These are phyloP conservation scores for Chloroclystis v-ata DNA, from an alignment of 2,888 invertebrate genomes.

Conservation along the genomic window DNA sequence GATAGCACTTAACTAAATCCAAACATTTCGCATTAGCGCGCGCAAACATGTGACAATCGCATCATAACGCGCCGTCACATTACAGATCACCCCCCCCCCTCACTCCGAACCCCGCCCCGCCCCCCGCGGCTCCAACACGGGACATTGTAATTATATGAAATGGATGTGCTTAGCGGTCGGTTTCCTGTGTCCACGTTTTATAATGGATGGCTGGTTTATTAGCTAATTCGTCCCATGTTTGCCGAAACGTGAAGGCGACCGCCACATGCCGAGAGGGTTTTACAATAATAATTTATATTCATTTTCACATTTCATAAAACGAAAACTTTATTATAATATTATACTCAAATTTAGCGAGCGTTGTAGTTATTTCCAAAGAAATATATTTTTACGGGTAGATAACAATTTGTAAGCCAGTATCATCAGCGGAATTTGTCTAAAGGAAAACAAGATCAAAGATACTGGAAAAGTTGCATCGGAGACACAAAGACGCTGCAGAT, in stretches of 20 bases:
- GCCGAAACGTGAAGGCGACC: neutral
- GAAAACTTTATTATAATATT: too few relatives aligned
- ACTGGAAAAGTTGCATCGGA: constrained; percentile 11
- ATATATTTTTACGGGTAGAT: too few relatives aligned
- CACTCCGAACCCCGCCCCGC: neutral
- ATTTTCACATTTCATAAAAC: neutral
- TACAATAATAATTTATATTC: neutral
- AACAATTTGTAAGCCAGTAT: too few relatives aligned
- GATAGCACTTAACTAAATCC: neutral
- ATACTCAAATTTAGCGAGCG: too few relatives aligned
- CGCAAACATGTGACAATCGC: neutral
- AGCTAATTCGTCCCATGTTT: constrained; percentile 17
- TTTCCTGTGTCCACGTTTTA: constrained; percentile 27
- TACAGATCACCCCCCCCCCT: neutral
- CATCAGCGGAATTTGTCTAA: neutral
- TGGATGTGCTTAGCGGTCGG: constrained; percentile 41
- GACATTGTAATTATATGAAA: constrained; percentile 35
- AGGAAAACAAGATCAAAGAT: neutral
- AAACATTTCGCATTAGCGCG: neutral
- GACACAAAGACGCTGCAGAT: constrained; percentile 11
- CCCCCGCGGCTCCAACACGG: constrained; percentile 1
- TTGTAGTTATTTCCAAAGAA: too few relatives aligned
- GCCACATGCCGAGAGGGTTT: neutral
- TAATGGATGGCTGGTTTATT: constrained; percentile 37
- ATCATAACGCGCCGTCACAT: neutral